Evolutionary conservation across 2,113 vertebrate genomes (phyloP).

Genomic region (Lamprotornis superbus): DNA sequence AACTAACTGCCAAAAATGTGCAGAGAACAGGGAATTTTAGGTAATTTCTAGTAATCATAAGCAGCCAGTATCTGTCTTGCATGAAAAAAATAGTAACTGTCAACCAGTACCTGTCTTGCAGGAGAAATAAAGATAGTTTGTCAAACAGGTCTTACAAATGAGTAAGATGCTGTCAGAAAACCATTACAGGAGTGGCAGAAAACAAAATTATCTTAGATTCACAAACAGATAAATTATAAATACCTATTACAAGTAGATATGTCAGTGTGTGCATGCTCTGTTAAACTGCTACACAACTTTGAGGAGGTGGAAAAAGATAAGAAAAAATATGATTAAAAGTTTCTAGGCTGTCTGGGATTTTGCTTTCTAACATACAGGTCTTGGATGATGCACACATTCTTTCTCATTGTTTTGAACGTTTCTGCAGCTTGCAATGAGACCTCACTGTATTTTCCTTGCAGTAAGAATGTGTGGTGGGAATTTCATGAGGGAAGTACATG

Average conservation of each 20-base stretch:
- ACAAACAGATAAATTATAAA: neutral
- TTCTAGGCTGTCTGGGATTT: neutral
- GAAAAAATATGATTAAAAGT: neutral
- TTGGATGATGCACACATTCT: neutral
- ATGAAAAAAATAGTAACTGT: neutral
- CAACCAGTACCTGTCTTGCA: neutral
- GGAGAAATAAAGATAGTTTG: neutral
- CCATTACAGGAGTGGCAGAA: neutral
- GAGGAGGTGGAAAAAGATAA: neutral
- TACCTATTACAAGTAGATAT: neutral
- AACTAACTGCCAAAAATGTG: neutral
- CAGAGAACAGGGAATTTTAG: neutral
- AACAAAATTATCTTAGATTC: neutral
- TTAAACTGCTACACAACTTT: neutral
- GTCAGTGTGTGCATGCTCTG: neutral
- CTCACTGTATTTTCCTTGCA: neutral
- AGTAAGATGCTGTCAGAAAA: neutral
- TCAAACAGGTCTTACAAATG: neutral
- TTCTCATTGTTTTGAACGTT: neutral
- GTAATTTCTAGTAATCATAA: neutral
- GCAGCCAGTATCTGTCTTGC: neutral
- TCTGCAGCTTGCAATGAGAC: neutral
- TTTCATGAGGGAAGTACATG: neutral
- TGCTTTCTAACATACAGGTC: neutral
- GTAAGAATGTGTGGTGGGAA: neutral